Evolutionary conservation across 37 sponge, comb jelly and placozoan genomes (phyloP).

Genomic region (Eunapius fragilis): DNA sequence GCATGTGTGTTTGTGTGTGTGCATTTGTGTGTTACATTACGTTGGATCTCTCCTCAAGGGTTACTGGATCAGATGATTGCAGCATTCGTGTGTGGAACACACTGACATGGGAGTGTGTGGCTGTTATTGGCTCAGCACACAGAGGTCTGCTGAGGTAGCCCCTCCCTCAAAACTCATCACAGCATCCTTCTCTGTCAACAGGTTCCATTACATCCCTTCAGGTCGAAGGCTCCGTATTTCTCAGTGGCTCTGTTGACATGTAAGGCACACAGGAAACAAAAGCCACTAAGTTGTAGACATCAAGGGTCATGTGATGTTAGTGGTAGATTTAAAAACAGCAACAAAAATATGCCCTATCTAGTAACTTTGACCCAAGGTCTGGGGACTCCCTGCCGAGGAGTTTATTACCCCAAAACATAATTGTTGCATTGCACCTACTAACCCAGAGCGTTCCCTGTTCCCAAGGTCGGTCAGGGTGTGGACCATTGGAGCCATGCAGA

Average conservation of each 20-base stretch:
- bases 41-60: constrained; percentile 54
- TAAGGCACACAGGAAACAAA: neutral
- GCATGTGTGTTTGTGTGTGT: neutral
- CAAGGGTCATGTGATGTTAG: too few species aligned
- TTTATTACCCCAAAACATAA: too few species aligned
- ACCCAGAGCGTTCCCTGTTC: too few species aligned
- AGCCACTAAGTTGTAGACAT: too few species aligned
- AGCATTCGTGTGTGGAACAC: constrained; percentile 80
- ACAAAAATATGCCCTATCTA: too few species aligned
- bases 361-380: too few species aligned
- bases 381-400: too few species aligned
- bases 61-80: constrained; percentile 81
- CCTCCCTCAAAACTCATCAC: neutral
- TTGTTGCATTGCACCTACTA: too few species aligned
- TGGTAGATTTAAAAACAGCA: too few species aligned
- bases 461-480: constrained; percentile 65
- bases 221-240: constrained; percentile 17
- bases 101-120: constrained; percentile 46
- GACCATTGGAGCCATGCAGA: constrained; percentile 18
- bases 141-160: constrained; percentile 9
- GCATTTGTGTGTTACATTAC: neutral
- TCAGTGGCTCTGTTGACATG: constrained; percentile 70
- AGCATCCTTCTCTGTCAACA: neutral
- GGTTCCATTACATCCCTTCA: constrained; percentile 64
- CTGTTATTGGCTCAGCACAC: constrained; percentile 63